Evolutionary conservation across 2,888 invertebrate species (phyloP), one percentile per base, ranked within the genome.

Genomic region (Yponomeuta malinellus): DNA sequence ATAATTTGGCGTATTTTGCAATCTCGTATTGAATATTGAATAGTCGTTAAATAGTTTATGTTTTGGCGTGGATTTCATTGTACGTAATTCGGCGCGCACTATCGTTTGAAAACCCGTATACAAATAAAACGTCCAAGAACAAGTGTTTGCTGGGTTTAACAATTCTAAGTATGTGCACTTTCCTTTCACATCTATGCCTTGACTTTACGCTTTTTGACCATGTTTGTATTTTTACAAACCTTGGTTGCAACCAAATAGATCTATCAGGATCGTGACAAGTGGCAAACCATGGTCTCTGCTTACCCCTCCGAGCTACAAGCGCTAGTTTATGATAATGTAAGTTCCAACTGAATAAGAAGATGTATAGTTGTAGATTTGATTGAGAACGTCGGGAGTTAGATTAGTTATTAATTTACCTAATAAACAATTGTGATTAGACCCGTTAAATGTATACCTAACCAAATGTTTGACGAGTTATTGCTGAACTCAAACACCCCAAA

Each of bases 1-100:
- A 92, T 92, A 92, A 92, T 92, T 92, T 92, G 91, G 91, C 87
- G 91, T 91, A 92, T 92, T 91, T 92, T 91, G 88, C 90, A 90
- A 90, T 90, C 89, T 89, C 87, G 88, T 88, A 90, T 91, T 90
- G 92, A 91, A 92, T 92, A 90, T 90, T 90, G 88, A 90, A 90
- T 88, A 86, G 88, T 87, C 83, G 76, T 87, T 91, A 91, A 92
- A 92, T 92, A 90, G 92, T 91, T 91, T 90, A 92, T 91, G 90
- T 87, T 89, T 84, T 83, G 81, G 81, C 87, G 89, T 86, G 87
- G 87, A 90, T 91, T 91, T 89, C 85, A 86, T 87, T 83, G 85
- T 86, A 71, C 89, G 91, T 90, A 90, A 87, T 87, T 82, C 84
- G 81, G 83, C 84, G 83, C 81, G 83, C 75, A 5, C 79, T 80